These are phyloP conservation scores for Notarius quadriscutis DNA, from an alignment of 2,113 vertebrate species.

Conservation along the genomic window DNA sequence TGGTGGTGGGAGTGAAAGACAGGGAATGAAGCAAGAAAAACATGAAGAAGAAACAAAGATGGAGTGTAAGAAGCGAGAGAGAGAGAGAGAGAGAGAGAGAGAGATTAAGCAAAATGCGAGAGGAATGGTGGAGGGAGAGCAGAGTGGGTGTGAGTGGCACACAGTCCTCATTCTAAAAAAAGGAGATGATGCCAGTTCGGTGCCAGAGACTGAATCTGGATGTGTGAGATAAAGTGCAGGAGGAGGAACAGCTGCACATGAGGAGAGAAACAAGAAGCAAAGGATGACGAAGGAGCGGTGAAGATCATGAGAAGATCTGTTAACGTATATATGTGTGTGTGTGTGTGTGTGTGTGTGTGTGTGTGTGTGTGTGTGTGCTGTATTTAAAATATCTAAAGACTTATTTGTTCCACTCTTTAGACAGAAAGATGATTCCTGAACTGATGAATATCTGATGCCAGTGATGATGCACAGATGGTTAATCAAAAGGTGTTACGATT, in stretches of 20 bases:
- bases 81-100: constrained; percentile 9
- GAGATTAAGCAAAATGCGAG: constrained; percentile 23
- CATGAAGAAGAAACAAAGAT: constrained; percentile 42
- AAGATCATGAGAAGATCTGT: constrained; percentile 4
- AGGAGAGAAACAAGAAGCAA: not conserved
- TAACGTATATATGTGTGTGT: too few relatives aligned
- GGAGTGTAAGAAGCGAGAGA: not conserved
- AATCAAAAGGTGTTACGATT: not conserved
- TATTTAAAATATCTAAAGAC: not conserved
- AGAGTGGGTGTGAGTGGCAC: constrained; percentile 50
- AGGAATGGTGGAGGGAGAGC: constrained; percentile 34
- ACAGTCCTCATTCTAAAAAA: constrained; percentile 37
- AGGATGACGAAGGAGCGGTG: constrained; percentile 5
- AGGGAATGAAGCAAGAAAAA: constrained; percentile 25
- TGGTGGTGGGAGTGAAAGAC: constrained; percentile 48
- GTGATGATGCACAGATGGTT: not conserved
- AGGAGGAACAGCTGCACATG: constrained; percentile 24
- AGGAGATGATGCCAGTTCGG: constrained; percentile 15
- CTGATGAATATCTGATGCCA: not conserved
- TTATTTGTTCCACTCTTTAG: not conserved
- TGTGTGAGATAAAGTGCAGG: constrained; percentile 39
- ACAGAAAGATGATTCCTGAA: not conserved
- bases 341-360: too few relatives aligned
- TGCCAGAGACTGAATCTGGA: not conserved
- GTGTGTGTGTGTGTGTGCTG: too few relatives aligned